These are phyloP conservation scores for Triplophysa rosa DNA, from an alignment of 2,113 vertebrate genomes.

Conservation along the genomic window DNA sequence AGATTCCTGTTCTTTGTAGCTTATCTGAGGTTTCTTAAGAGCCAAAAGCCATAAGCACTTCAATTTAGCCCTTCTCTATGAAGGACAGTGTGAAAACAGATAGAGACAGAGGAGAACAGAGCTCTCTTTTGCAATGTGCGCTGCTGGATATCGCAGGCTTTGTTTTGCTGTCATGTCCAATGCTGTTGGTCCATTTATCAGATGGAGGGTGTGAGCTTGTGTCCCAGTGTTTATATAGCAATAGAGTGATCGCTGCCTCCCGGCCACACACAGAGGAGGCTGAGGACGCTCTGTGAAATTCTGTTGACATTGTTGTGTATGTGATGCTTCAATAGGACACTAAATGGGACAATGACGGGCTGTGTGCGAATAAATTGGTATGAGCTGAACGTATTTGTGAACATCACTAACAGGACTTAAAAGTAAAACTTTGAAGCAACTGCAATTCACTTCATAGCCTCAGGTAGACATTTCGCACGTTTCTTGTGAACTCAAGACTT, in stretches of 20 bases:
- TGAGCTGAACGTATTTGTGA: not conserved
- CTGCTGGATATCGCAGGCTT: slow-evolving; percentile 59
- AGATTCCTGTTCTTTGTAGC: not conserved
- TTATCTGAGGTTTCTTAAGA: not conserved
- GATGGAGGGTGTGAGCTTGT: slow-evolving; percentile 53
- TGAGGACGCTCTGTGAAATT: slow-evolving; percentile 78
- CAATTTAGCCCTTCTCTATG: not conserved
- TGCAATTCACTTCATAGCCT: not conserved
- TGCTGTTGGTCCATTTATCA: slow-evolving; percentile 72
- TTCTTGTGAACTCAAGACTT: not conserved
- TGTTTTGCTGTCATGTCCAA: slow-evolving; percentile 68
- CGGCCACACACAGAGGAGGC: slow-evolving; percentile 60
- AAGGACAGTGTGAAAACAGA: not conserved
- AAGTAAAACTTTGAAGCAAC: not conserved
- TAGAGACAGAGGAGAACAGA: slow-evolving; percentile 41
- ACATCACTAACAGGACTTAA: not conserved
- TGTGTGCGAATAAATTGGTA: slow-evolving; percentile 36
- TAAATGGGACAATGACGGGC: slow-evolving; percentile 39
- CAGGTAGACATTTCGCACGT: no score
- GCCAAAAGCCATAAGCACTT: not conserved
- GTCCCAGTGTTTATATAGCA: slow-evolving; percentile 70
- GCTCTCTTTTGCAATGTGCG: slow-evolving; percentile 52
- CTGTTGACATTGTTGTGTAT: slow-evolving; percentile 64
- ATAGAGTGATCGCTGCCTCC: slow-evolving; percentile 68
- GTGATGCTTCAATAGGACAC: slow-evolving; percentile 31